Base-by-base conservation (phyloP, 1,140 invertebrate species). In the Lucilia cuprina region DNA sequence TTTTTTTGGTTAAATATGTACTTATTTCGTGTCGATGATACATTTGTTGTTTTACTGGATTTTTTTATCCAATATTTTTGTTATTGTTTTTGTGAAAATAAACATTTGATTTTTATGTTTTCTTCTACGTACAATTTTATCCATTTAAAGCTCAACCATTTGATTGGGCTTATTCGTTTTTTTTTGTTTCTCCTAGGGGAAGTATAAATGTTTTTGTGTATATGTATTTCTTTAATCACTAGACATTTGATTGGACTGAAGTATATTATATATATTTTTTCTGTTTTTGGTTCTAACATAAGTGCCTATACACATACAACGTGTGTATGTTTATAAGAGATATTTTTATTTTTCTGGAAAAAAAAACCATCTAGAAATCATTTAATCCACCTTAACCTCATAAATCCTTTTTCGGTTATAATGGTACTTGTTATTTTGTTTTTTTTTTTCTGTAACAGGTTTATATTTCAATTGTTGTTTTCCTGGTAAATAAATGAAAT, bases 31-130 rank as follows among this genome's bases (percentile, higher is more conserved):
- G 41, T 10, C 10, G 41, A 41, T 41, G 41, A n/a, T 60, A 60
- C 7, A 17, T 17, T 14, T 60, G 14, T 60, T 30, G 25, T 30
- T 30, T 30, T 1, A 5, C 41, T 60, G 55, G n/a, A 60, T 60
- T 7, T 60, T 17, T n/a, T 17, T n/a, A 2, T 60, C 55, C 14
- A 17, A 60, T 17, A 14, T 17, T 60, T 30, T 60, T 60, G 14
- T 60, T n/a, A 60, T 60, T 60, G 55, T 60, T 60, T 60, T 60
- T 60, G 55, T n/a, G 55, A 60, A 60, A 60, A n/a, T 60, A 60
- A 60, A 60, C 55, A 60, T 60, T 60, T 60, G 13, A 60, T 60
- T 60, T 60, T 60, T 60, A 17, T 60, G n/a, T 60, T 17, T 41
- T n/a, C 13, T 60, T 60, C 55, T 17, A n/a, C 50, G 8, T 60